These are phyloP conservation scores for Sitodiplosis mosellana DNA, from an alignment of 1,140 invertebrate genomes.

Conservation along the genomic window DNA sequence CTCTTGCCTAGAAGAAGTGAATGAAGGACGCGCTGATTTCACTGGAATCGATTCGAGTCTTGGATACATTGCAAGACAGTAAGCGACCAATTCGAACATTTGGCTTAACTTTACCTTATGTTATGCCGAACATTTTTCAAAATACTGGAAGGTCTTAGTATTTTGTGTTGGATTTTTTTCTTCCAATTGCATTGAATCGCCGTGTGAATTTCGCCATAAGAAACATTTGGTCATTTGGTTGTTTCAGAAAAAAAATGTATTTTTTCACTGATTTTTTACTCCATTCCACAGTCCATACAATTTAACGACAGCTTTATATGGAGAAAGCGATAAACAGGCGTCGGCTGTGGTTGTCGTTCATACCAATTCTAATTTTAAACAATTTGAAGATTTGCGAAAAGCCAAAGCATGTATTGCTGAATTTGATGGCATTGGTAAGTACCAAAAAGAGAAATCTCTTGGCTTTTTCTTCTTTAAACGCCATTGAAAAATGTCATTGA, in stretches of 20 bases:
- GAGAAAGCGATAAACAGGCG: slow-evolving; percentile 28
- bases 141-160: no score
- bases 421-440: slow-evolving; percentile 36
- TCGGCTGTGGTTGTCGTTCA: slow-evolving; percentile 38
- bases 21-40: slow-evolving; percentile 39
- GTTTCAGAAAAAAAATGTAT: no score
- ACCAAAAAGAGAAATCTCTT: no score
- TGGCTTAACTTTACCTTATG: slow-evolving; percentile 3
- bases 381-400: slow-evolving; percentile 33
- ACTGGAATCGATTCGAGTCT: slow-evolving; percentile 46
- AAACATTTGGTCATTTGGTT: no score
- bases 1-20: slow-evolving; percentile 41
- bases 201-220: no score
- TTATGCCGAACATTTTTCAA: no score
- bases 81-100: slow-evolving; percentile 17
- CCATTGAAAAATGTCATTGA: no score
- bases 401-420: slow-evolving; percentile 44
- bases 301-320: slow-evolving; percentile 31
- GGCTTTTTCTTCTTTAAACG: background rate
- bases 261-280: no score
- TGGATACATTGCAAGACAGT: slow-evolving; percentile 48
- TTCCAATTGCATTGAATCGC: no score
- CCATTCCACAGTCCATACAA: slow-evolving; percentile 30
- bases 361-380: slow-evolving; percentile 13
- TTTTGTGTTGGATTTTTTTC: no score